Evolutionary conservation across 2,888 invertebrate genomes (phyloP).

Genomic region (Lymantria monacha): DNA sequence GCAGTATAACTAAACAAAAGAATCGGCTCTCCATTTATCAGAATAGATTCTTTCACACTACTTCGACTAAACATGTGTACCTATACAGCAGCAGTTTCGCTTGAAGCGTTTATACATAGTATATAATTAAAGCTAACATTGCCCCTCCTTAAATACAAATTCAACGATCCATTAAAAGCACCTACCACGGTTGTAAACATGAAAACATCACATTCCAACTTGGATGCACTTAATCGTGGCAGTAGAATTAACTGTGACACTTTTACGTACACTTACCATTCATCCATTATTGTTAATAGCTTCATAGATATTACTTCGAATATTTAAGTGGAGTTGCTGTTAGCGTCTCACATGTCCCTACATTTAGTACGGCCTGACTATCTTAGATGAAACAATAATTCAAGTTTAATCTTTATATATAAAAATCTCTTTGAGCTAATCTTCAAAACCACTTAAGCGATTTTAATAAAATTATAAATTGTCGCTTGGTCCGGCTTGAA

Average conservation of each 20-base stretch:
- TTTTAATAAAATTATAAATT: no score
- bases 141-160: conserved; percentile 34
- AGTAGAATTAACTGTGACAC: conserved; percentile 53
- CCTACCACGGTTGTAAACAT: conserved; percentile 40
- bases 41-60: no score
- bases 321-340: conserved; percentile 47
- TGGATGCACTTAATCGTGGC: conserved; percentile 47
- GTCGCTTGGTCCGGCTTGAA: no score
- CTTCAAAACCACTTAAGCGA: no score
- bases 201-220: conserved; percentile 42
- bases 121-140: conserved; percentile 16
- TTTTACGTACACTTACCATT: conserved; percentile 54
- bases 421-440: no score
- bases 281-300: conserved; percentile 65
- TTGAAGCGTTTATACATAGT: background rate
- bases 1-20: no score
- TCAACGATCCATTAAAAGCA: conserved; percentile 39
- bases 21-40: no score
- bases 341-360: no score
- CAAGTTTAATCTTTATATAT: no score
- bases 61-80: no score
- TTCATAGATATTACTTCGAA: conserved; percentile 56
- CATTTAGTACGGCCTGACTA: no score
- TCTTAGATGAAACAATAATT: no score
- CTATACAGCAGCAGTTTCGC: background rate